Percentiles rank a stretch among this genome's conserved stretches.
Conservation (phyloP, 2,113 vertebrate species). For the Poicephalus gulielmi region DNA sequence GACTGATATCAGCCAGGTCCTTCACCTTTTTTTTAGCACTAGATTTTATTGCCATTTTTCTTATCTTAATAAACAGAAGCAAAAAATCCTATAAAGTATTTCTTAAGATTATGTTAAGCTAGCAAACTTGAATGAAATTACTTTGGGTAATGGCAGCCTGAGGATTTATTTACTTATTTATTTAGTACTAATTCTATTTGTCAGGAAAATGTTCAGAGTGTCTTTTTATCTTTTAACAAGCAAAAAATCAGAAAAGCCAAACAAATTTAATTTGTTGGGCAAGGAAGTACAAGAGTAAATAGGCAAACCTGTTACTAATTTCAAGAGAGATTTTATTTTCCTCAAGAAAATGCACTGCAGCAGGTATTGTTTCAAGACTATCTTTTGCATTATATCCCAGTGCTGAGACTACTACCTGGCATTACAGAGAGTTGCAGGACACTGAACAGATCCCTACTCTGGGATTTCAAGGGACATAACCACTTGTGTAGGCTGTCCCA, state of each 20-base stretch:
- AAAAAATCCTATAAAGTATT: not conserved
- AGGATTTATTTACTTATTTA: not conserved
- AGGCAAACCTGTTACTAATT: not conserved
- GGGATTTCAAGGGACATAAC: not conserved
- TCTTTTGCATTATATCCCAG: not conserved
- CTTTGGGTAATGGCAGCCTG: not conserved
- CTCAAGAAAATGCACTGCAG: not conserved
- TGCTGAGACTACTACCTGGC: not conserved
- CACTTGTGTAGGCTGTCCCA: not conserved
- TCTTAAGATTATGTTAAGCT: not conserved
- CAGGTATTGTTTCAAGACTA: not conserved
- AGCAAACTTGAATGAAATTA: not conserved
- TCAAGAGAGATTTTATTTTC: not conserved
- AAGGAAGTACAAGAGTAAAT: not conserved
- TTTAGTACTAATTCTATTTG: not conserved
- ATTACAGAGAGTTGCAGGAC: not conserved
- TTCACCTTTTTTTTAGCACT: not conserved
- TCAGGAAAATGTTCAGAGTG: not conserved
- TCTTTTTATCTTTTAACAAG: not conserved
- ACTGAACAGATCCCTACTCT: not conserved
- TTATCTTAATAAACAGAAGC: not conserved
- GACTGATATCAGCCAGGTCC: not conserved
- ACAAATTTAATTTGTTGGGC: not conserved
- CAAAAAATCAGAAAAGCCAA: not conserved
- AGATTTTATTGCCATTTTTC: not conserved